Base-by-base conservation (phyloP, 2,797 vertebrate genomes). In the Amblyraja radiata region DNA sequence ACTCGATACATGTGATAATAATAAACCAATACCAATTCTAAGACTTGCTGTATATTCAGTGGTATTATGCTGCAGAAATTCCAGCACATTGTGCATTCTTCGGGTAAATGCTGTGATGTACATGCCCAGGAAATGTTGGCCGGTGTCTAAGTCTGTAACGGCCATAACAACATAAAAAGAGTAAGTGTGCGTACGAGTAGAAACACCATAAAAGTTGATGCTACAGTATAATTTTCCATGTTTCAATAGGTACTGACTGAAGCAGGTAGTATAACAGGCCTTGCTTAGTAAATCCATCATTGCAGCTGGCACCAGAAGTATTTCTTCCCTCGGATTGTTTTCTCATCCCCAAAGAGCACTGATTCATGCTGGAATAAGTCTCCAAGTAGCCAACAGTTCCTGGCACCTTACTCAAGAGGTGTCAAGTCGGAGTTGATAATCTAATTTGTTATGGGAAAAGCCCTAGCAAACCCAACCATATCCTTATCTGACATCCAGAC, bases 201-300 rank as follows among this genome's bases (percentile, higher is more conserved):
- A 79, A 79, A 36, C 32, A 39, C 77, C 32, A 39, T 79, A 36
- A 79, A 79, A n/a, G 77, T 6, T 79, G 78, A 79, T 39, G 32
- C 78, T 79, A 14, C 36, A 16, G 32, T 36, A 79, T 16, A 36
- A 79, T 79, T 79, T 16, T 79, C 32, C n/a, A 28, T 36, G 32
- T 79, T 32, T 36, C 32, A 39, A 5, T 79, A 79, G 32, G 78
- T 39, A 79, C 78, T 16, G 78, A 79, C 36, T 79, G 78, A 79
- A 79, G 78, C 78, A 79, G 78, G 14, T 16, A 39, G 78, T 79
- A 79, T 39, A 79, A 79, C 78, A 79, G 78, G 78, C 78, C 78
- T 36, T 79, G 78, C 32, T 79, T 79, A 79, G 78, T 79, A 39
- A 36, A 79, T 79, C 78, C 36, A 79, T 79, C 78, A 79, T 36